Percentiles rank a stretch among this genome's conserved stretches.
Evolutionary conservation across 2,113 vertebrate species (phyloP).

Genomic region (Macrotis lagotis): DNA sequence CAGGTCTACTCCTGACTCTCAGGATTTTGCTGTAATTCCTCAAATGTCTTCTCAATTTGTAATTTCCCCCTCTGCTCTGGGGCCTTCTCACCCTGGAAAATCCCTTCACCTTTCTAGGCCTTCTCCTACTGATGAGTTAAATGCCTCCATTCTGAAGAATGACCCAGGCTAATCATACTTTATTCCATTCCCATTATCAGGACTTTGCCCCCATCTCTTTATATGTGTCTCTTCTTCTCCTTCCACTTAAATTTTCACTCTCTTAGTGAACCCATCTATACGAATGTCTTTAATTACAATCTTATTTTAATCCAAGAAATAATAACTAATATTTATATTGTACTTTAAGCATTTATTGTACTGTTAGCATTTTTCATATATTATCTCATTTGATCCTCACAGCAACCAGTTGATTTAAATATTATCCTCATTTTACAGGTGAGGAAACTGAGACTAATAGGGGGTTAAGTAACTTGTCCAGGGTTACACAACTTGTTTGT

Average conservation of each 20-base stretch:
- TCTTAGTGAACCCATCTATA: neutral
- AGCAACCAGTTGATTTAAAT: neutral
- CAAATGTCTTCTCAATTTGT: neutral
- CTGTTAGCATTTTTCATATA: neutral
- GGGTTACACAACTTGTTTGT: neutral
- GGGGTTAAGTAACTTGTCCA: neutral
- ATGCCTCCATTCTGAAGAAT: neutral
- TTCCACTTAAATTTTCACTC: neutral
- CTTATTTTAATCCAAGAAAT: neutral
- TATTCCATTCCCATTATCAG: neutral
- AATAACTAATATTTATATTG: neutral
- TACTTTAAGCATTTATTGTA: too few species aligned
- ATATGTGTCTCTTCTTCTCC: neutral
- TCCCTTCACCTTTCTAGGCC: neutral
- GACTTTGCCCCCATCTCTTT: neutral
- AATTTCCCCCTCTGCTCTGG: neutral
- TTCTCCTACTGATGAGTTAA: neutral
- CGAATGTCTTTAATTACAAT: neutral
- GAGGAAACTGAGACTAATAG: neutral
- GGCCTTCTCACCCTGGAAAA: neutral
- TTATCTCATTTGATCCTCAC: neutral
- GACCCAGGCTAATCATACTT: neutral
- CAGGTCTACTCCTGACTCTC: neutral
- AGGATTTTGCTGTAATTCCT: neutral
- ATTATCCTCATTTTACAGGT: neutral